Evolutionary conservation across 2,113 vertebrate genomes (phyloP).

Genomic region (Rhizomys pruinosus): DNA sequence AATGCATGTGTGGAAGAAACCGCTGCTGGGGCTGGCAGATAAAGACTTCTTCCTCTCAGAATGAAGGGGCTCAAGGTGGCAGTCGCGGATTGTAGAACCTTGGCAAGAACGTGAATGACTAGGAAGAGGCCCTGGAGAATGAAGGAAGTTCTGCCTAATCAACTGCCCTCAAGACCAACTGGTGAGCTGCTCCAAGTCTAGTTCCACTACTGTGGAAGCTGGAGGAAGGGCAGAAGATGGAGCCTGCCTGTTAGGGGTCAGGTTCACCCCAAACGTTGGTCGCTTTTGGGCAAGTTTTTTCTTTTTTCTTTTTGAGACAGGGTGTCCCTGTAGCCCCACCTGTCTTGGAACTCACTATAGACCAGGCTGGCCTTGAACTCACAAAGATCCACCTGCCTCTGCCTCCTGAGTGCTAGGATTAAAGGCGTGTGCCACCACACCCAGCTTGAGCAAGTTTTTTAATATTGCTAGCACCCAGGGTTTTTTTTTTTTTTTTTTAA

Average conservation of each 20-base stretch:
- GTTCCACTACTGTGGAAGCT: not conserved
- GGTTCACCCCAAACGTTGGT: not conserved
- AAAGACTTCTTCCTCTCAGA: not conserved
- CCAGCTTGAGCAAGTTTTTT: not conserved
- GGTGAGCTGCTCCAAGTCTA: no score
- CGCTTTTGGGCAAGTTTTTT: not conserved
- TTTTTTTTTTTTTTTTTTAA: no score
- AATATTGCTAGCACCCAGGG: not conserved
- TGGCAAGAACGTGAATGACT: not conserved
- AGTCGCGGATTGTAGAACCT: not conserved
- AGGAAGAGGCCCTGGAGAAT: not conserved
- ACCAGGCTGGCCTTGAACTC: no score
- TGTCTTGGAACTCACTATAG: no score
- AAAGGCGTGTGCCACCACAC: no score
- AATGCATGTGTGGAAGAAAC: no score
- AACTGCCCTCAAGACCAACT: fast-evolving
- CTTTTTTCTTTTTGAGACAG: no score
- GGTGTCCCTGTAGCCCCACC: no score
- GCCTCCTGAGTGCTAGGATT: no score
- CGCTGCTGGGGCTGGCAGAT: not conserved
- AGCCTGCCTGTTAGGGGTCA: not conserved
- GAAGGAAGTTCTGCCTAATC: not conserved
- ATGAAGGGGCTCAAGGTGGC: not conserved
- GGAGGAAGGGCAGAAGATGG: not conserved
- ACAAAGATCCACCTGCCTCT: no score